These are phyloP conservation scores for Amphipyra tragopoginis DNA, from an alignment of 2,888 invertebrate genomes.

Conservation along the genomic window DNA sequence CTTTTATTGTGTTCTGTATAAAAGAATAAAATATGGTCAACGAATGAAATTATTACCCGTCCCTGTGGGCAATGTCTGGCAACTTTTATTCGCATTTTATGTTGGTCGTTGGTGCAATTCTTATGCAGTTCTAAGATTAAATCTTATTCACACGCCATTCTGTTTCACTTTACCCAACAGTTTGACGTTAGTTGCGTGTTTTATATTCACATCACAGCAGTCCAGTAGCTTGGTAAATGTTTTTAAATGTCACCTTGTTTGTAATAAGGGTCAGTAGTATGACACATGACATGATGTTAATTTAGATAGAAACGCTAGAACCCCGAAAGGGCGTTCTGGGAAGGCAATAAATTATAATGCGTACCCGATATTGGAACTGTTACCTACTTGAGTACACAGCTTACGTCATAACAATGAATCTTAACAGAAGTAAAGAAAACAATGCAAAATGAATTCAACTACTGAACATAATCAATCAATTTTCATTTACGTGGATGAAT, in stretches of 20 bases:
- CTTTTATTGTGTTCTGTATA: slow-evolving; percentile 45
- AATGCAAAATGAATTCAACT: slow-evolving; percentile 31
- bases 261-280: slow-evolving; percentile 11
- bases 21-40: slow-evolving; percentile 56
- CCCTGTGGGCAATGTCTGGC: slow-evolving; percentile 35
- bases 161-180: slow-evolving; percentile 17
- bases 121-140: slow-evolving; percentile 60
- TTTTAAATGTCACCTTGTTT: slow-evolving; percentile 8
- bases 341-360: not conserved
- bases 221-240: not conserved
- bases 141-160: slow-evolving; percentile 50
- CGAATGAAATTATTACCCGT: slow-evolving; percentile 52
- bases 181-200: slow-evolving; percentile 15
- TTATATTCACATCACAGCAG: slow-evolving; percentile 22
- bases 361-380: not conserved
- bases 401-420: not conserved
- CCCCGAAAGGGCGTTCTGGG: not conserved
- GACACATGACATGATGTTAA: slow-evolving; percentile 23
- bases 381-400: not conserved
- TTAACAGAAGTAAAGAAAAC: slow-evolving; percentile 1
- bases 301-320: slow-evolving; percentile 10
- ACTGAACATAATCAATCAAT: slow-evolving; percentile 52
- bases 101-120: slow-evolving; percentile 58
- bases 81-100: slow-evolving; percentile 60
- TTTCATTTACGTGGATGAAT: slow-evolving; percentile 50